Evolutionary conservation across 2,797 vertebrate species (phyloP), one percentile per base, ranked within the genome.

Genomic region (Enteromius fasciolatus): DNA sequence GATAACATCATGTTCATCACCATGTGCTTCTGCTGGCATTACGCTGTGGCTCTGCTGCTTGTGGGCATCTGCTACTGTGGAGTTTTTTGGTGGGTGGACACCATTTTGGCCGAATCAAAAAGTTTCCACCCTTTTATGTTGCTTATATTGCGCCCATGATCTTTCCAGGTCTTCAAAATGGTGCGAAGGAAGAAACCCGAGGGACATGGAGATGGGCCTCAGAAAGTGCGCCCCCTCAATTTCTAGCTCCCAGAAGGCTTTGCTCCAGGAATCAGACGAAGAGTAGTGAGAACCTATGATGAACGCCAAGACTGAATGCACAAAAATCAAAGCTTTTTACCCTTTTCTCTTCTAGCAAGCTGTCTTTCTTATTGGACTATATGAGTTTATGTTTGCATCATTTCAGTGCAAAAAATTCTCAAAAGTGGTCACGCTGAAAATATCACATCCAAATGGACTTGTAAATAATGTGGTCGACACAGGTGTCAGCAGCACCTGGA

Each of bases 21-120:
- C 20, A 95, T 98, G 95, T 98, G 97, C 86, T 99, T 96, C 95
- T 97, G 96, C 90, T 99, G 97, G 97, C 98, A 99, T 89, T 92
- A 94, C 1, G 50, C 92, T 0, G 90, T 90, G 0, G 93, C 95
- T 5, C 31, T 98, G 6, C 52, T 93, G 1, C 63, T 95, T 3
- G 84, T 95, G 61, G 80, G 87, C 1, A 1, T 87, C 36, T 95
- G 90, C 28, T 92, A 94, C 0, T 86, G 86, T 0, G 73, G 87
- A 0, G 93, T 96, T 80, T 96, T 88, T 89, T 94, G 94, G 98
- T 99, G 94, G 69, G 96, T 95, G 15, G 3, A 52, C 39, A 46
- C 0, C 6, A 28, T 3, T 76, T 17, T 31, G 4, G 23, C 4
- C 0, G 0, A 39, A 44, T 14, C 18, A 67, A 67, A 46, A 15